A percentile compares a stretch with the other conserved stretches of the same genome.
These are phyloP conservation scores for Paelopatides confundens DNA, from an alignment of 53 echinoderm and acorn worm species.

Conservation along the genomic window DNA sequence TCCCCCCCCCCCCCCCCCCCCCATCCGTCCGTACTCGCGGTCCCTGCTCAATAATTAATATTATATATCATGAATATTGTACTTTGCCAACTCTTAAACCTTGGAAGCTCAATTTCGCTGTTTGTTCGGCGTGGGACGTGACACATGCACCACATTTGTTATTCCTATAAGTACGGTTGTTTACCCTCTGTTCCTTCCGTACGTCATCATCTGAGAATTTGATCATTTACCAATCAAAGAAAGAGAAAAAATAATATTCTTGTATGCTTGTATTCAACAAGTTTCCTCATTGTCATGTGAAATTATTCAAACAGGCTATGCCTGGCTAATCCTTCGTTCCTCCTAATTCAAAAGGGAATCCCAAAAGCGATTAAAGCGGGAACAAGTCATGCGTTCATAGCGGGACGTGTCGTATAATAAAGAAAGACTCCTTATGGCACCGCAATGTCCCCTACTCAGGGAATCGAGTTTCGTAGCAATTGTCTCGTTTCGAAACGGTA, in stretches of 20 bases:
- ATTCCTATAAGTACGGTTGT: not conserved
- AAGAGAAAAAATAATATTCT: not conserved
- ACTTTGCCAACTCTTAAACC: too few relatives aligned
- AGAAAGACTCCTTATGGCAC: conserved; percentile 34
- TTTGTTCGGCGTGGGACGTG: too few relatives aligned
- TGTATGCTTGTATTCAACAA: conserved; percentile 21
- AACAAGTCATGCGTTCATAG: conserved; percentile 37
- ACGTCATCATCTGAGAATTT: not conserved
- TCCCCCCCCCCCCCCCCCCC: too few relatives aligned
- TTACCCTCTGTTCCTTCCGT: not conserved
- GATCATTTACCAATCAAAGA: not conserved
- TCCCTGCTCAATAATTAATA: too few relatives aligned
- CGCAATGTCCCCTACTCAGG: conserved; percentile 22
- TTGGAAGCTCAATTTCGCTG: too few relatives aligned
- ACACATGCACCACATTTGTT: not conserved
- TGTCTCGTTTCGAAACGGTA: conserved; percentile 41
- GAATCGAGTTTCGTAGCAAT: conserved; percentile 32
- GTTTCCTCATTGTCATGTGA: not conserved
- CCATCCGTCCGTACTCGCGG: too few relatives aligned
- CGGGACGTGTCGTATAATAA: conserved; percentile 24
- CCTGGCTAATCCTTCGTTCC: not conserved
- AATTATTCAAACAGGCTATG: conserved; percentile 8
- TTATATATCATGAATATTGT: too few relatives aligned
- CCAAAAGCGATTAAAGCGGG: conserved; percentile 24
- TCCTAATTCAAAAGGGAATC: conserved; percentile 3